Evolutionary conservation across 1,140 invertebrate species (phyloP).

Genomic region (Tetraneura akinire): DNA sequence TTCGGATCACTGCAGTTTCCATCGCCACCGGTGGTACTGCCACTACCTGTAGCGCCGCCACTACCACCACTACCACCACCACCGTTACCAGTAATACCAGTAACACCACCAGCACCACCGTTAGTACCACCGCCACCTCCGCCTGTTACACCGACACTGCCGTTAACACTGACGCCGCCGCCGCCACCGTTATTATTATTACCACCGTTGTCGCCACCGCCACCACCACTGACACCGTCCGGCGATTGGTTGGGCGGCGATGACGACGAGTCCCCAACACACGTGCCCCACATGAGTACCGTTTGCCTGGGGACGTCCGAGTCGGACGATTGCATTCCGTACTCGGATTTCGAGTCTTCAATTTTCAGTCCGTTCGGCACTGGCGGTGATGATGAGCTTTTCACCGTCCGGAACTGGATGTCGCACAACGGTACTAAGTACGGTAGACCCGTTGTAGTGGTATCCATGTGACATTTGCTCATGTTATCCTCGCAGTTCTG

Average conservation of each 20-base stretch:
- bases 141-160: slow-evolving; percentile 4
- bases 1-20: slow-evolving; percentile 49
- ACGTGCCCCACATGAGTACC: slow-evolving; percentile 77
- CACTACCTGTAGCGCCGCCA: too few species aligned
- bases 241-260: slow-evolving; percentile 60
- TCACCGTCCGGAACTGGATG: slow-evolving; percentile 57
- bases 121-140: not conserved
- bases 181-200: not conserved
- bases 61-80: not conserved
- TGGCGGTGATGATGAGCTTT: slow-evolving; percentile 61
- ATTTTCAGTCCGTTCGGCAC: slow-evolving; percentile 65
- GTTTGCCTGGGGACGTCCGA: slow-evolving; percentile 73
- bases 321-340: slow-evolving; percentile 61
- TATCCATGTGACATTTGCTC: slow-evolving; percentile 58
- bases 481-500: slow-evolving; percentile 57
- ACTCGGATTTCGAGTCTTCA: slow-evolving; percentile 66
- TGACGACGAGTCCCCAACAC: slow-evolving; percentile 55
- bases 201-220: not conserved
- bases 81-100: slow-evolving; percentile 39
- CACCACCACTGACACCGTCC: not conserved
- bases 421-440: slow-evolving; percentile 58
- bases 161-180: slow-evolving; percentile 4
- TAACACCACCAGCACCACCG: slow-evolving; percentile 9
- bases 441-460: slow-evolving; percentile 44
- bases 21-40: not conserved